Conservation (phyloP, 2,888 invertebrate genomes). For the Helobdella robusta region DNA sequence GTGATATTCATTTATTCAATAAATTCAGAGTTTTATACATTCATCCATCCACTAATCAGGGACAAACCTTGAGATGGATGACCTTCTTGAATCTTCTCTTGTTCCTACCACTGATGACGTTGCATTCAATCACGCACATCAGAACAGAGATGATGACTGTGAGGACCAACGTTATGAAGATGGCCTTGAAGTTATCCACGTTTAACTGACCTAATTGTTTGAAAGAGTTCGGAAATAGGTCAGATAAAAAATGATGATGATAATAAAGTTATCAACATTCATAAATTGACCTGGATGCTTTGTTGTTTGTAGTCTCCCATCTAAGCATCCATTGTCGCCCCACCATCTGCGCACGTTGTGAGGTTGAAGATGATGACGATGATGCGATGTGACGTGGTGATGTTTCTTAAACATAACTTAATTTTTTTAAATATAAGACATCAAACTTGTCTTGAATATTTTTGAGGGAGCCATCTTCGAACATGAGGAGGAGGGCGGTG, state of each 20-base stretch:
- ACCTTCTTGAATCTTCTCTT: constrained; percentile 1
- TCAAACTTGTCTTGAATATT: constrained; percentile 43
- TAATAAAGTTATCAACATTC: no score
- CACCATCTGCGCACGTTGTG: constrained; percentile 24
- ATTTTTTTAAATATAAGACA: background rate
- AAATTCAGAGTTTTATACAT: no score
- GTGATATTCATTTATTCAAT: no score
- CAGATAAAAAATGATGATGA: no score
- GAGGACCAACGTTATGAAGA: constrained; percentile 26
- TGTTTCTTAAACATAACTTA: no score
- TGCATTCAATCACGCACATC: constrained; percentile 26
- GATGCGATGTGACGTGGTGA: no score
- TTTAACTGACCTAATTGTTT: no score
- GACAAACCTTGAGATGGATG: background rate
- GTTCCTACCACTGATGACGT: constrained; percentile 17
- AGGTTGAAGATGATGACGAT: background rate
- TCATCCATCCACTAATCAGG: no score
- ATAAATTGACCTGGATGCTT: background rate
- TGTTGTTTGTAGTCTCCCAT: constrained; percentile 19
- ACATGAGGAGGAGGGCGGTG: constrained; percentile 42
- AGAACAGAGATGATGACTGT: constrained; percentile 26
- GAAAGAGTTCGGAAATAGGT: no score
- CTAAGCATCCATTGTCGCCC: constrained; percentile 28
- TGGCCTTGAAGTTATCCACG: constrained; percentile 26
- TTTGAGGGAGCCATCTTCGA: constrained; percentile 42